Conservation (phyloP, 1,140 invertebrate species). For the Leptopilina clavipes region DNA sequence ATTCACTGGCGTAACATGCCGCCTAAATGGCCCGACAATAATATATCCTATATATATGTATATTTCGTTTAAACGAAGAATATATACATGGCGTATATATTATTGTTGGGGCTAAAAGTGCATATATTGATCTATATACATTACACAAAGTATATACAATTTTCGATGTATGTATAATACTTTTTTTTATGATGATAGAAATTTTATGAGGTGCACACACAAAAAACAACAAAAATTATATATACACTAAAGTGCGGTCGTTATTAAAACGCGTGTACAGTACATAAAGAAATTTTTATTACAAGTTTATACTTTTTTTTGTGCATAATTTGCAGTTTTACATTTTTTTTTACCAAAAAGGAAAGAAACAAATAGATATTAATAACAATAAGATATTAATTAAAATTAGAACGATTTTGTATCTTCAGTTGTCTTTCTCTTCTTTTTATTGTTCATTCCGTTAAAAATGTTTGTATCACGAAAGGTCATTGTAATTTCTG, state of each 20-base stretch:
- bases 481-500: conserved; percentile 1
- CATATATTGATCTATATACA: not conserved
- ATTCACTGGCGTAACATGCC: conserved; percentile 45
- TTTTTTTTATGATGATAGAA: conserved; percentile 5
- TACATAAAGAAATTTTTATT: no score
- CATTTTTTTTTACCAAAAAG: no score
- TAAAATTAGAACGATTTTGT: no score
- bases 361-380: no score
- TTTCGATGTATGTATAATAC: conserved; percentile 1
- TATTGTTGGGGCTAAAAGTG: conserved; percentile 7
- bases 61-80: not conserved
- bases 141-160: conserved; percentile 1
- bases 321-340: no score
- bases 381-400: no score
- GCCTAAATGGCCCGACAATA: conserved; percentile 44
- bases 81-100: not conserved
- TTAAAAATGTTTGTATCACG: not conserved
- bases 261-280: no score
- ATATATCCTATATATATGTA: not conserved
- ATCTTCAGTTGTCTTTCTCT: no score
- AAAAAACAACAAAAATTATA: not conserved
- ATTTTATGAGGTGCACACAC: not conserved
- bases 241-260: not conserved
- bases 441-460: no score
- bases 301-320: no score